Percentiles rank a stretch among this genome's conserved stretches.
phyloP scores from a whole-genome alignment of 2,797 vertebrate genomes.

The Loris lydekkerianus region DNA sequence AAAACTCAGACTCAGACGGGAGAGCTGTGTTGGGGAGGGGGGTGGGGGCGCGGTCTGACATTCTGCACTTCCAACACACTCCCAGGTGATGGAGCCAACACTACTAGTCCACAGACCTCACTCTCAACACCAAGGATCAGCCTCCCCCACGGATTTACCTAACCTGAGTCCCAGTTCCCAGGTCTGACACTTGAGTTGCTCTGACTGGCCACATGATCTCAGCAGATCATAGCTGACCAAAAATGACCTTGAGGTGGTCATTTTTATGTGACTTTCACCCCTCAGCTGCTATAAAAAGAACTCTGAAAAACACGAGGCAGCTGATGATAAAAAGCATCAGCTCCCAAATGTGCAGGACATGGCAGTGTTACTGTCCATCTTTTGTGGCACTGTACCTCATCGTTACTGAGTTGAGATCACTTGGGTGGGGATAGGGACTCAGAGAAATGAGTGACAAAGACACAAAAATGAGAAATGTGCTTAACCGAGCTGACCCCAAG shows the following conservation, averaged over 20 bases:
- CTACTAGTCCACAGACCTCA: not conserved
- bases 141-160: not conserved
- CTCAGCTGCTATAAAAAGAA: not conserved
- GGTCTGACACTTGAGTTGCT: no score
- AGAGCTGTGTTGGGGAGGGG: not conserved
- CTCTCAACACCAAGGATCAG: not conserved
- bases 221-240: no score
- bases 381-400: not conserved
- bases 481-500: not conserved
- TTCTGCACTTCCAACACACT: not conserved
- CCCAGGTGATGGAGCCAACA: no score
- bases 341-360: not conserved
- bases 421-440: fast-evolving
- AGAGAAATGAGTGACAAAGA: not conserved
- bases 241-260: not conserved
- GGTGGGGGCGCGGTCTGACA: not conserved
- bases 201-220: no score
- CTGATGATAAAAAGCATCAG: not conserved
- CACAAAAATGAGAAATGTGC: not conserved
- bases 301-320: not conserved
- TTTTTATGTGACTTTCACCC: not conserved
- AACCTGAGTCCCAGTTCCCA: not conserved
- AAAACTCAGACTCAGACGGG: not conserved
- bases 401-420: not conserved
- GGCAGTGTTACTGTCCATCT: fast-evolving